Evolutionary conservation across 2,888 invertebrate genomes (phyloP), one percentile per base, ranked within the genome.

Genomic region (Ennomos quercinarius): DNA sequence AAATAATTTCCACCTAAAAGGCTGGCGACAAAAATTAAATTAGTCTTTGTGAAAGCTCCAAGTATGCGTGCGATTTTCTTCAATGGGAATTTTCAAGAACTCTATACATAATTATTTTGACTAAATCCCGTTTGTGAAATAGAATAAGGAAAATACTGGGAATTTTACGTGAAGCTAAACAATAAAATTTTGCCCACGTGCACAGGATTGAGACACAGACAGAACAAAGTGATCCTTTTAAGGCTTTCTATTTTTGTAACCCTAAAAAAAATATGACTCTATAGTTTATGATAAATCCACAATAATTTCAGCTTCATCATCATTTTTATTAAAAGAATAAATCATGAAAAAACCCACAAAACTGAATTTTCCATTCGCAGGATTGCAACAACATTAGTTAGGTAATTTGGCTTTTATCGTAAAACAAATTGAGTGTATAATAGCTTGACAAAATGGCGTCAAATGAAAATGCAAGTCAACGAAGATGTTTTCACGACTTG

Each of bases 381-480:
- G 36, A 36, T 42, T 59, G 58, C 58, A 49, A 36, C 53, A 47
- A 36, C 11, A 40, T 10, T 40, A 36, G n/a, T 10, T 17, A 44
- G 5, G 10, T 49, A 53, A 43, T 44, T 9, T 53, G n/a, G 2
- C 12, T 36, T 45, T 55, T 54, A 60, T 55, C 35, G 9, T 6
- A 8, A 46, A 46, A 27, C 1, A 10, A 17, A 42, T 60, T 55
- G 51, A 60, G 60, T 41, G 42, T 43, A 50, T 55, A 55, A 51
- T 49, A 36, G 51, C 35, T 46, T 55, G 50, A 47, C n/a, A 11
- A 11, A 55, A 47, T 49, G 36, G 34, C 35, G 11, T 46, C 37
- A 60, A 49, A 59, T 53, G 43, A 57, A 68, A 63, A 57, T 64
- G 57, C 64, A 53, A 66, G 64, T 66, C 68, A 66, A 61, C 58